phyloP scores from a whole-genome alignment of 2,113 vertebrate species.

The Pampusana beccarii region DNA sequence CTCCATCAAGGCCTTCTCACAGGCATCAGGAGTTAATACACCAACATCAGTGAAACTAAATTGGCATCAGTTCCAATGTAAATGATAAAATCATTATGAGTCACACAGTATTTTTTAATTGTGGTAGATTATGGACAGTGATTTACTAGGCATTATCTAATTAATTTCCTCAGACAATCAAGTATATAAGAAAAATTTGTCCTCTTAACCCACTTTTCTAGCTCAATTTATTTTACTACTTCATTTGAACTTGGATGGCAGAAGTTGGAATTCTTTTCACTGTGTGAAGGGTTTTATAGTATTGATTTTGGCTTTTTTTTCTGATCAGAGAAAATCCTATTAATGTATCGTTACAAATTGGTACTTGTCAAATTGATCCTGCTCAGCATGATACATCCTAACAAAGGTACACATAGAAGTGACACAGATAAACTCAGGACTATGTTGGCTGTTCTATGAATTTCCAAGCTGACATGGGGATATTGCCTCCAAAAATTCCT shows the following conservation, averaged over 20 bases:
- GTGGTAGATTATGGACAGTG: not conserved
- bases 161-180: not conserved
- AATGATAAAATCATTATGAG: not conserved
- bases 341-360: not conserved
- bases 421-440: not conserved
- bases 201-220: not conserved
- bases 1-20: not conserved
- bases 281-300: not conserved
- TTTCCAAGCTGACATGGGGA: not conserved
- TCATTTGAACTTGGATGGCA: not conserved
- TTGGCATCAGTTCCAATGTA: not conserved
- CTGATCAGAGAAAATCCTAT: not conserved
- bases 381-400: not conserved
- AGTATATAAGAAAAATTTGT: not conserved
- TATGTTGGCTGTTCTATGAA: not conserved
- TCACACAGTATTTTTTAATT: not conserved
- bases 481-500: not conserved
- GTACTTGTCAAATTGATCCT: not conserved
- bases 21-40: not conserved
- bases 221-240: not conserved
- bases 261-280: not conserved
- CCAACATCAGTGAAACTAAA: not conserved
- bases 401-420: not conserved
- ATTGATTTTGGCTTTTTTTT: not conserved
- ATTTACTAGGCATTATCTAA: not conserved